Percentiles rank a stretch among this genome's conserved stretches.
Evolutionary conservation across 2,113 vertebrate genomes (phyloP).

Genomic region (Xiphophorus couchianus): DNA sequence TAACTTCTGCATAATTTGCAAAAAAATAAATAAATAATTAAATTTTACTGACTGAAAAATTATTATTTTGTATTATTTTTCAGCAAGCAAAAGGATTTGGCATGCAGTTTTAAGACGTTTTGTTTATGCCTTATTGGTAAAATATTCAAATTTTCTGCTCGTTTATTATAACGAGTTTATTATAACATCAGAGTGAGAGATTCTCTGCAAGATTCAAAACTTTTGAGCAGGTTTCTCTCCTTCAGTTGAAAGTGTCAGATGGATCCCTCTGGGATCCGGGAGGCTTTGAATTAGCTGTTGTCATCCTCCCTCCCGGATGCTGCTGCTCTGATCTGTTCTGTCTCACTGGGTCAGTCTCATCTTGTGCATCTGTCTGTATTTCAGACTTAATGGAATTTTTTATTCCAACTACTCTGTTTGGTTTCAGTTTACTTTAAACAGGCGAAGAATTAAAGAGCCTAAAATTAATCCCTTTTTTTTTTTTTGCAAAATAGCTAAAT

Average conservation of each 20-base stretch:
- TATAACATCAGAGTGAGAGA: constrained; percentile 10
- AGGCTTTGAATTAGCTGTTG: constrained; percentile 59
- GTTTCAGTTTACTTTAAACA: constrained; percentile 21
- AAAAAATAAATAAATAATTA: no score
- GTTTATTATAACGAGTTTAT: background rate
- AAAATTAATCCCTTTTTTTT: background rate
- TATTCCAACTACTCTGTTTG: constrained; percentile 5
- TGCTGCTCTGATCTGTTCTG: constrained; percentile 53
- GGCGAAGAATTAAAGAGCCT: background rate
- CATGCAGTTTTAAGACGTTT: background rate
- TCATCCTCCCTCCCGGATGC: constrained; percentile 46
- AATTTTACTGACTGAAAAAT: no score
- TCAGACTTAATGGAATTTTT: constrained; percentile 13
- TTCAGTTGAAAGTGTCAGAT: constrained; percentile 46
- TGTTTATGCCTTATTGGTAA: constrained; percentile 11
- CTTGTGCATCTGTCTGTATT: constrained; percentile 25
- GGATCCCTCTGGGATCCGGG: constrained; percentile 47
- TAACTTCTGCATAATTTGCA: background rate
- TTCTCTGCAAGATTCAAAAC: constrained; percentile 40
- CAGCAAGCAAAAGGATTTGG: background rate
- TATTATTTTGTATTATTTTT: no score
- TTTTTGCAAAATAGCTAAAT: no score
- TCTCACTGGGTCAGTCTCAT: constrained; percentile 28
- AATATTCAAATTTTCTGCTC: background rate
- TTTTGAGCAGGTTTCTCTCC: constrained; percentile 49